Evolutionary conservation across 2,113 vertebrate species (phyloP), one percentile per base, ranked within the genome.

Genomic region (Lophotis ruficrista): DNA sequence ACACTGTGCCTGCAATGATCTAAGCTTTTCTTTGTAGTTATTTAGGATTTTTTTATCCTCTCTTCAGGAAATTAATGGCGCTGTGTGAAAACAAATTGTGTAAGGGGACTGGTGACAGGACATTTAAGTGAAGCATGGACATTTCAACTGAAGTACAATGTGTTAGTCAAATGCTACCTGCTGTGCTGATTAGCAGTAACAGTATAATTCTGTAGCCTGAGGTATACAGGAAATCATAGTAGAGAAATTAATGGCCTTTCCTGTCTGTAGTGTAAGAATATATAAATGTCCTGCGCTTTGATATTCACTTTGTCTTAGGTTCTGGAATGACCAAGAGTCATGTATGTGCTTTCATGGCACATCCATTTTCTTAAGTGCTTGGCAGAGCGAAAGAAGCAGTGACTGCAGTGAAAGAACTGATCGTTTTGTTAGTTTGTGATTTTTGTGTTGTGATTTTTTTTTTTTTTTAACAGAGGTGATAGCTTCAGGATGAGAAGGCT

Each of bases 121-220:
- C 78, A 69, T 96, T 89, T 60, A 76, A 83, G 84, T 87, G 94
- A 96, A 87, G 28, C 73, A 87, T 79, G 58, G 70, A 27, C 50
- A 48, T 85, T 92, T 84, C 69, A 90, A 6, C 5, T 51, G 64
- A 93, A 93, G 45, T 78, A 30, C 60, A 64, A n/a, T 1, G 5
- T 73, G 66, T 72, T 76, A 84, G 57, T 87, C 57, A 89, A 79
- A 90, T 89, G 45, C 87, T 95, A 72, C 75, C 80, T 94, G 68
- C 83, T 89, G 77, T n/a, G 61, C 88, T 96, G 86, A 87, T 94
- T 87, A 96, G 65, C 57, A 69, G 35, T 47, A 79, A 23, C n/a
- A 37, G 17, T 72, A 22, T 85, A 93, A 81, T 90, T 88, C 64
- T 70, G 54, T 66, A 80, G 57, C 54, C 28, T 79, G 37, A 81